These are phyloP conservation scores for Micrasema minimum DNA, from an alignment of 1,140 invertebrate genomes.

Conservation along the genomic window DNA sequence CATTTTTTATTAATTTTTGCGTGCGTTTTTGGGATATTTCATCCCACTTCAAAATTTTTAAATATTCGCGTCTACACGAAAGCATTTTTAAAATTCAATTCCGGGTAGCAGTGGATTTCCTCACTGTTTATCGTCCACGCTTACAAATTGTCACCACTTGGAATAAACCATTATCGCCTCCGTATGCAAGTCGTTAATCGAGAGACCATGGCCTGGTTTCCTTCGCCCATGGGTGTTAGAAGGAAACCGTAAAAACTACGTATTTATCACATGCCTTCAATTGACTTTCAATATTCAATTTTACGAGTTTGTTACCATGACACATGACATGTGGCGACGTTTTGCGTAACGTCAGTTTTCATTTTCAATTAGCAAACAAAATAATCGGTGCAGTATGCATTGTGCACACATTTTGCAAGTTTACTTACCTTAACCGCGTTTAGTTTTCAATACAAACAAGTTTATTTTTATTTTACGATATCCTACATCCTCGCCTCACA, in stretches of 20 bases:
- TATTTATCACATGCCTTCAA: slow-evolving; percentile 21
- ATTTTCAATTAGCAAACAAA: background rate
- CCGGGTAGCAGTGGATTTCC: no score
- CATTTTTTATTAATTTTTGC: no score
- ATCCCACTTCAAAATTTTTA: no score
- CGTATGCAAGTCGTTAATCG: slow-evolving; percentile 35
- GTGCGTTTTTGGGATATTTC: no score
- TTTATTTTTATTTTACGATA: no score
- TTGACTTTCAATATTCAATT: slow-evolving; percentile 13
- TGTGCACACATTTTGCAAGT: no score
- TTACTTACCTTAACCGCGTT: no score
- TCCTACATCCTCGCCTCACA: no score
- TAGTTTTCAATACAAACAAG: no score
- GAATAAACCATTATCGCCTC: slow-evolving; percentile 22
- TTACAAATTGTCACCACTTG: slow-evolving; percentile 16
- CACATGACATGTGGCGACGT: slow-evolving; percentile 7
- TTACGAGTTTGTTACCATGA: slow-evolving; percentile 2
- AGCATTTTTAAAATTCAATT: no score
- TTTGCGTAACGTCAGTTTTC: slow-evolving; percentile 5
- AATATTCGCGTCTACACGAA: no score
- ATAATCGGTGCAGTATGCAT: no score
- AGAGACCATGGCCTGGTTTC: slow-evolving; percentile 33
- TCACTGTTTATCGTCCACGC: background rate
- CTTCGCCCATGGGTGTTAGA: slow-evolving; percentile 19
- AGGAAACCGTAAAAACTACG: slow-evolving; percentile 33